These are phyloP conservation scores for Hystrix brachyura DNA, from an alignment of 2,113 vertebrate genomes.

Conservation along the genomic window DNA sequence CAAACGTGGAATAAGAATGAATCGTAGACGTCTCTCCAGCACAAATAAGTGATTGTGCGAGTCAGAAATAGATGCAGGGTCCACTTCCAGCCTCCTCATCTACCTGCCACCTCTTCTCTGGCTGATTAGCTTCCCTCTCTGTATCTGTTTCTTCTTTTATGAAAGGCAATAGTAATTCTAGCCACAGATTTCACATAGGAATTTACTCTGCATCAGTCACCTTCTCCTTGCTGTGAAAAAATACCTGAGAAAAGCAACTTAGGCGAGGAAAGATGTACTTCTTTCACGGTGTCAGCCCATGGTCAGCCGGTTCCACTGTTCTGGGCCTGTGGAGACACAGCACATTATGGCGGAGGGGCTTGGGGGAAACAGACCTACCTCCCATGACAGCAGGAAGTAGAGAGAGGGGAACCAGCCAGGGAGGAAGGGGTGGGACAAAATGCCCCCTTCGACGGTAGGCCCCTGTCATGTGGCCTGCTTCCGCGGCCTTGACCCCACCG, in stretches of 20 bases:
- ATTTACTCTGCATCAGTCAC: no score
- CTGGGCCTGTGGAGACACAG: not conserved
- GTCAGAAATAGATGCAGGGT: not conserved
- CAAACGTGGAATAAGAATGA: not conserved
- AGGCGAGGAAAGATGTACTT: not conserved
- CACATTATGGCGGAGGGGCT: not conserved
- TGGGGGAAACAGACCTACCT: not conserved
- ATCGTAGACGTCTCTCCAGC: not conserved
- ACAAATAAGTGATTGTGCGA: not conserved
- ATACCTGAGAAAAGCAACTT: not conserved
- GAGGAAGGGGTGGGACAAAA: not conserved
- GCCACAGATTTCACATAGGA: not conserved
- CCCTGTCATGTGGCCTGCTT: not conserved
- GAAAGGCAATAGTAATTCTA: not conserved
- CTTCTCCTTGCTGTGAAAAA: not conserved
- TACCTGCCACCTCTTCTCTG: not conserved
- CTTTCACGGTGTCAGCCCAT: not conserved
- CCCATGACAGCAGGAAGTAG: not conserved
- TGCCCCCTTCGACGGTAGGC: not conserved
- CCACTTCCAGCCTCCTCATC: not conserved
- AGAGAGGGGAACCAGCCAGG: not conserved
- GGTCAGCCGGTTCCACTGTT: not conserved
- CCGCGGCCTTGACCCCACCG: not conserved
- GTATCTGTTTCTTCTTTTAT: not conserved
- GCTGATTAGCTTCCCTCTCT: not conserved